Conservation (phyloP, 64 coral and sea anemone genomes). For the Orbicella faveolata region DNA sequence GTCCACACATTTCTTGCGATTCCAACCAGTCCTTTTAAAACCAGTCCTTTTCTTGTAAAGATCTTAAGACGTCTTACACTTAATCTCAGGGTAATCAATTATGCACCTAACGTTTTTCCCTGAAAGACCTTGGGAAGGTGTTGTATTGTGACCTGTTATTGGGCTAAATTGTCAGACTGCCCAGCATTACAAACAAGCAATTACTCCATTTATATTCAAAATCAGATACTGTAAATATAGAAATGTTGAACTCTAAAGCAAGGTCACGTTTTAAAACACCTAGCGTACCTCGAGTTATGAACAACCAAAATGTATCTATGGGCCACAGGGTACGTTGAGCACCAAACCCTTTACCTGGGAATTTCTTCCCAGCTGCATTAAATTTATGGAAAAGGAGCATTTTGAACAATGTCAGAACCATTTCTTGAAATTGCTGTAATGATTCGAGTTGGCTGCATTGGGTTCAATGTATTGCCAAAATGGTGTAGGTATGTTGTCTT, state of each 20-base stretch:
- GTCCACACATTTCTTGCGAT: slow-evolving; percentile 60
- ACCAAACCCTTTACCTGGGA: slow-evolving; percentile 26
- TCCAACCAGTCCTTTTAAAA: slow-evolving; percentile 56
- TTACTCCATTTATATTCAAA: slow-evolving; percentile 47
- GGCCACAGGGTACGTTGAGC: slow-evolving; percentile 31
- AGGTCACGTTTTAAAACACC: slow-evolving; percentile 57
- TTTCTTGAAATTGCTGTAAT: slow-evolving; percentile 46
- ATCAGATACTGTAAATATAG: slow-evolving; percentile 54
- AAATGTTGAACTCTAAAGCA: slow-evolving; percentile 46
- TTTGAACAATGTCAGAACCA: not conserved
- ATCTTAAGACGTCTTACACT: slow-evolving; percentile 49
- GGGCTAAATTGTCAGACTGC: slow-evolving; percentile 11
- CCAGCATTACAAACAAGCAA: slow-evolving; percentile 37
- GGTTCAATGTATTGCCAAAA: slow-evolving; percentile 57
- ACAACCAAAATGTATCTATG: slow-evolving; percentile 50
- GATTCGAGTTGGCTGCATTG: slow-evolving; percentile 12
- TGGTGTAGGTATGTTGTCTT: slow-evolving; percentile 28
- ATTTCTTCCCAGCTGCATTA: slow-evolving; percentile 47
- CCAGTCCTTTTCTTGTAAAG: slow-evolving; percentile 58
- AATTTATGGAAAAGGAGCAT: slow-evolving; percentile 36
- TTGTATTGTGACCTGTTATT: slow-evolving; percentile 32
- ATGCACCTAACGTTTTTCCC: slow-evolving; percentile 43
- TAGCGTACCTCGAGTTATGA: slow-evolving; percentile 22
- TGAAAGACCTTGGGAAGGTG: slow-evolving; percentile 51
- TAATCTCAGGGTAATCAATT: slow-evolving; percentile 59